A percentile compares a stretch with the other conserved stretches of the same genome.
phyloP scores from a whole-genome alignment of 2,888 invertebrate genomes.

The Andrena bucephala region DNA sequence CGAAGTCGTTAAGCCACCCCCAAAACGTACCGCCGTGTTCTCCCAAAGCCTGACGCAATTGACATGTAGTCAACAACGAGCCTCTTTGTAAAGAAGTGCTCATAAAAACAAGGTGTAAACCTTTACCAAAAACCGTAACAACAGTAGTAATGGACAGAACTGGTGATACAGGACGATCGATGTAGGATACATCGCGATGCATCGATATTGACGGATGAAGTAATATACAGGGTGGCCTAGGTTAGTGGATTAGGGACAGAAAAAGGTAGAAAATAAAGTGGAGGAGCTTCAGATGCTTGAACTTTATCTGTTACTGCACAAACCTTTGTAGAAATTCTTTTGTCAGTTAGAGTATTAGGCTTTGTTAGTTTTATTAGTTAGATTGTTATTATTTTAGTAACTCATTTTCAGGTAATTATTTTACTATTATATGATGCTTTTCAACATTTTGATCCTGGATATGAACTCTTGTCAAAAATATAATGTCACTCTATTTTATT shows the following conservation, averaged over 20 bases:
- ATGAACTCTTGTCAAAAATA: too few species aligned
- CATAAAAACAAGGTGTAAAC: background rate
- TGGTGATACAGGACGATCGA: background rate
- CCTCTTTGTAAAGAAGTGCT: background rate
- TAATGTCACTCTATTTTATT: too few species aligned
- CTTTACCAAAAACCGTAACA: background rate
- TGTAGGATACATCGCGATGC: background rate
- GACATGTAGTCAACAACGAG: background rate
- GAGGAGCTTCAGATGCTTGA: too few species aligned
- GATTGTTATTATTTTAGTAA: too few species aligned
- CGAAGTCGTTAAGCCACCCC: conserved; percentile 3
- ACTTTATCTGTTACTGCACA: too few species aligned
- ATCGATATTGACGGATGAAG: conserved; percentile 1
- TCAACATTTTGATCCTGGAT: too few species aligned
- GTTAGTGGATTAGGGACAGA: background rate
- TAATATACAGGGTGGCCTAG: background rate
- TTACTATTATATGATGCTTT: too few species aligned
- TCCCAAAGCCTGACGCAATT: background rate
- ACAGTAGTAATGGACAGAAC: background rate
- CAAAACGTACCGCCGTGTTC: background rate
- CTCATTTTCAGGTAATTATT: too few species aligned
- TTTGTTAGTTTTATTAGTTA: too few species aligned
- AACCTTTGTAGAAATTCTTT: too few species aligned
- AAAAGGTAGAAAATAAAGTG: too few species aligned
- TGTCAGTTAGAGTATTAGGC: too few species aligned